Conservation (phyloP, 2,888 invertebrate species). For the Drosophila tanythrix region DNA sequence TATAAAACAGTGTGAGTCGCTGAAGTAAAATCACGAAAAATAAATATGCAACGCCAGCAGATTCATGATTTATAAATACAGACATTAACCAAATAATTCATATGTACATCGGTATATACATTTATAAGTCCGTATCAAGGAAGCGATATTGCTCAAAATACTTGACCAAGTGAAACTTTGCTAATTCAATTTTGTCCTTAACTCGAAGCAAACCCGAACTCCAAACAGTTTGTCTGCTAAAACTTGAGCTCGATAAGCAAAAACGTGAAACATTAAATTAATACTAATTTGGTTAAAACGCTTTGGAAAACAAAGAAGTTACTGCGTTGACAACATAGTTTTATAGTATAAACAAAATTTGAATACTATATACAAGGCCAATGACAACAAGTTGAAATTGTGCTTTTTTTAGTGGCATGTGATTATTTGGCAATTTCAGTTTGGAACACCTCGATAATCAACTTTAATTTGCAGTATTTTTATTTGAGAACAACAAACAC, state of each 20-base stretch:
- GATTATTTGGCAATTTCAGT: neutral
- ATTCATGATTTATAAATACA: neutral
- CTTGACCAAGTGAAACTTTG: neutral
- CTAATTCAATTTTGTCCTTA: neutral
- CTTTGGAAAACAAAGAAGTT: neutral
- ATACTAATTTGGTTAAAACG: neutral
- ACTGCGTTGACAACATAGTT: neutral
- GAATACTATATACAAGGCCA: neutral
- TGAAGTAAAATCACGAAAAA: conserved; percentile 26
- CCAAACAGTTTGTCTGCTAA: neutral
- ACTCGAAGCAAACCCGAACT: neutral
- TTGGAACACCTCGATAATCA: neutral
- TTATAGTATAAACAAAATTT: neutral
- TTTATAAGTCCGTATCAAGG: neutral
- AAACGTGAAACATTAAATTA: neutral
- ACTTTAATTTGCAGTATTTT: neutral
- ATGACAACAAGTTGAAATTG: neutral
- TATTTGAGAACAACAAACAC: neutral
- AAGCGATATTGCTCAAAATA: neutral
- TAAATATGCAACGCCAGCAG: conserved; percentile 16
- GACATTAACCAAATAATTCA: neutral
- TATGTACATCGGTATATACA: neutral
- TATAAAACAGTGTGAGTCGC: conserved; percentile 5
- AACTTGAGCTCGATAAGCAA: neutral
- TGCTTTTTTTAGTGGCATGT: neutral